Evolutionary conservation across 1,140 invertebrate species (phyloP).

Genomic region (Drosophila mauritiana): DNA sequence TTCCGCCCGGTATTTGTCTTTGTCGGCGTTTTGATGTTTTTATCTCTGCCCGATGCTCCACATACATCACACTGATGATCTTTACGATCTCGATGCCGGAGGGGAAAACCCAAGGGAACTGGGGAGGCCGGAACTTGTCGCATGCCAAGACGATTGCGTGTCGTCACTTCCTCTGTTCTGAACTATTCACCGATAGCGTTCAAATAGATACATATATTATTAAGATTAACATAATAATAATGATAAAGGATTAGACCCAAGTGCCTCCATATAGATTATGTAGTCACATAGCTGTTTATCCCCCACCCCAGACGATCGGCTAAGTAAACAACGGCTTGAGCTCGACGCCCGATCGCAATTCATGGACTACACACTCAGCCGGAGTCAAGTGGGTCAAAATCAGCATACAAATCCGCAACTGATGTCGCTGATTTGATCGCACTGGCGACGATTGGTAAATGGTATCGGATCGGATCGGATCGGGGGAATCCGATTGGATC

Average conservation of each 20-base stretch:
- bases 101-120: neutral
- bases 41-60: conserved; percentile 64
- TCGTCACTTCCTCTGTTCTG: conserved; percentile 5
- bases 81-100: conserved; percentile 34
- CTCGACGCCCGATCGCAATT: conserved; percentile 25
- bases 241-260: neutral
- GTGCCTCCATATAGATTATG: neutral
- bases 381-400: conserved; percentile 80
- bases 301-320: neutral
- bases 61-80: conserved; percentile 41
- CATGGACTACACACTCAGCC: conserved; percentile 34
- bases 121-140: conserved; percentile 68
- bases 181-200: neutral
- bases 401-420: conserved; percentile 79
- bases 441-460: conserved; percentile 6
- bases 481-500: conserved; percentile 28
- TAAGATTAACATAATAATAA: neutral
- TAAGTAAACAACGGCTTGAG: conserved; percentile 4
- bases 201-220: no score
- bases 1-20: conserved; percentile 41
- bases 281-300: conserved; percentile 3
- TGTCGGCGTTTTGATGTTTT: conserved; percentile 73
- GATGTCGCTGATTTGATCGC: conserved; percentile 65
- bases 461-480: conserved; percentile 13
- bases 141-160: conserved; percentile 65